Evolutionary conservation across 2,888 invertebrate genomes (phyloP), one percentile per base, ranked within the genome.

Genomic region (Malthinus seriepunctatus): DNA sequence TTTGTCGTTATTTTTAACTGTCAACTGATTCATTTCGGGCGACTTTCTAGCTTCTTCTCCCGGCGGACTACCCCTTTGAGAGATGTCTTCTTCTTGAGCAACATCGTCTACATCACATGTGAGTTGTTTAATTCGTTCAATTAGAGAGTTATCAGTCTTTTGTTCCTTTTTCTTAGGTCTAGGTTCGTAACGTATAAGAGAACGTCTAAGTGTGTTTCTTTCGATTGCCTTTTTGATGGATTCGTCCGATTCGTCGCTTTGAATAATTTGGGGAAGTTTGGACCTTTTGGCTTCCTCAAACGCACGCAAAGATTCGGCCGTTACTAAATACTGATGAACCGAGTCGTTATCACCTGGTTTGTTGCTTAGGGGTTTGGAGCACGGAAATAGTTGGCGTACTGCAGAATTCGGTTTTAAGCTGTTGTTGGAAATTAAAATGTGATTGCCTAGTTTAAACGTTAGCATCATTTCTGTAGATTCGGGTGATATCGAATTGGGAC

Each of bases 101-200:
- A 71, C 70, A 45, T 91, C 91, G 61, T 93, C 93, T 35, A 91
- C 88, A 74, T 93, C 90, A 73, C 93, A 93, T 1, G 94, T 95
- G 47, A 95, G 80, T 72, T 90, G 88, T 45, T 91, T 88, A 65
- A 95, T 92, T 62, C 93, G 85, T 72, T 95, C 95, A 55, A 93
- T 91, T 35, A 95, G 80, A 0, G 93, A 91, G 51, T 91, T 88
- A 66, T 91, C 91, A 69, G 84, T 84, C 73, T 87, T 83, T 64
- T 79, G 78, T 52, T 78, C 76, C 49, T 79, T 71, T 68, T 80
- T 80, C 72, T 82, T 82, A 62, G 68, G 74, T 51, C 75, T 70
- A 49, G 79, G 78, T 62, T 79, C 79, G 74, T 85, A 90, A 65
- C 90, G 86, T 65, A 92, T 86, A 50, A 92, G 81, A 9, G 91